These are phyloP conservation scores for Cremastinae sp. DNA, from an alignment of 2,888 invertebrate genomes.

Conservation along the genomic window DNA sequence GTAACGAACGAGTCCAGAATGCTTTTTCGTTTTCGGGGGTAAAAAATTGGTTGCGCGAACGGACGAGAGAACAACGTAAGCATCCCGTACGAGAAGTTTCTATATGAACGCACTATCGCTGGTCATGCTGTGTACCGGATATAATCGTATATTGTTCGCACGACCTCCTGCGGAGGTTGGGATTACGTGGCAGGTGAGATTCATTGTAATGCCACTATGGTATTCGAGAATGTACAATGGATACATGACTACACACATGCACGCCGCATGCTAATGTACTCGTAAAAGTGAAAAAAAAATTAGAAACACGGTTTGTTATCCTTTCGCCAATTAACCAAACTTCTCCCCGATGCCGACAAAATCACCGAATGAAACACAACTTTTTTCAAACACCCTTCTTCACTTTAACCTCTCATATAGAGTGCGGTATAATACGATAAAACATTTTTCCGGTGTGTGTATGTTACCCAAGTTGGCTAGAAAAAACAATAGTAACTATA, in stretches of 20 bases:
- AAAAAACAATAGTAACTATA: no score
- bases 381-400: no score
- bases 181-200: conserved; percentile 51
- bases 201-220: conserved; percentile 42
- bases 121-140: conserved; percentile 16
- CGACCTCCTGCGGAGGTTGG: conserved; percentile 46
- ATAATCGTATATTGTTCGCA: conserved; percentile 50
- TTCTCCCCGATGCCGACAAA: background rate
- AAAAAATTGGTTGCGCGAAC: conserved; percentile 27
- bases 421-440: no score
- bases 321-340: conserved; percentile 32
- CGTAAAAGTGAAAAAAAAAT: conserved; percentile 9
- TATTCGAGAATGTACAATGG: conserved; percentile 44
- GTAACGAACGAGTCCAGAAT: background rate
- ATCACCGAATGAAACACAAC: background rate
- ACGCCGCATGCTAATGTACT: conserved; percentile 7
- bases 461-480: no score
- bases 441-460: no score
- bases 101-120: conserved; percentile 33
- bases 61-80: conserved; percentile 12
- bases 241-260: conserved; percentile 13
- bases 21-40: conserved; percentile 16
- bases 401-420: no score
- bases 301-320: conserved; percentile 7
- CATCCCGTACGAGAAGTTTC: conserved; percentile 18